A percentile compares a stretch with the other conserved stretches of the same genome.
These are phyloP conservation scores for Petrocephalus schoutedeni DNA, from an alignment of 2,797 vertebrate genomes.

Conservation along the genomic window DNA sequence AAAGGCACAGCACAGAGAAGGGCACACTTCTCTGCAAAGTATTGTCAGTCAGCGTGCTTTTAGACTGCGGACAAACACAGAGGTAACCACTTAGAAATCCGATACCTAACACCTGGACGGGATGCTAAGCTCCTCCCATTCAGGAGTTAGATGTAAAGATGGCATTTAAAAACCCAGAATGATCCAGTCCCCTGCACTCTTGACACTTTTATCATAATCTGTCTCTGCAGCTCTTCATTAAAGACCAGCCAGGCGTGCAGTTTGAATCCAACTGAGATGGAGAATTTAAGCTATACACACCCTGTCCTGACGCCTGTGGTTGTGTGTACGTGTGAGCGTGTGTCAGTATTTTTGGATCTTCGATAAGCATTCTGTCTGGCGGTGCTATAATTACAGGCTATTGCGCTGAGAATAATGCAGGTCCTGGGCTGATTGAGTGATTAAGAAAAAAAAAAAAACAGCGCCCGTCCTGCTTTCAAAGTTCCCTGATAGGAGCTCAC, in stretches of 20 bases:
- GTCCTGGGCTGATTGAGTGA: background rate
- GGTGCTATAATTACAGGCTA: slow-evolving; percentile 21
- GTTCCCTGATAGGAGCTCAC: background rate
- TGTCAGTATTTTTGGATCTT: slow-evolving; percentile 25
- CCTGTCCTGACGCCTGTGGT: slow-evolving; percentile 29
- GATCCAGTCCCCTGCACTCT: slow-evolving; percentile 22
- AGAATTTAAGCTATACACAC: slow-evolving; percentile 34
- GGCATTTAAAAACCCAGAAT: background rate
- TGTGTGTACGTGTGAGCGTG: background rate
- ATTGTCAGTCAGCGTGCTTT: background rate
- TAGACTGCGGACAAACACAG: slow-evolving; percentile 10
- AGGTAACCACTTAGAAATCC: background rate
- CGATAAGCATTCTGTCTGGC: slow-evolving; percentile 42
- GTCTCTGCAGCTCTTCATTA: slow-evolving; percentile 32
- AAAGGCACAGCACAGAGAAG: background rate
- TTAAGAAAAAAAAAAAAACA: background rate
- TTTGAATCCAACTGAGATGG: slow-evolving; percentile 34
- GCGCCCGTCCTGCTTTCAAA: background rate
- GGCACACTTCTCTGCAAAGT: background rate
- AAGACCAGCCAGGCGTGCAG: slow-evolving; percentile 42
- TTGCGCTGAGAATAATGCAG: background rate
- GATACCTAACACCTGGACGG: slow-evolving; percentile 12
- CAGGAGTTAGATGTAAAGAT: background rate
- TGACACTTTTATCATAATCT: slow-evolving; percentile 42
- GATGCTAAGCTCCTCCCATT: background rate